Evolutionary conservation across 1,140 invertebrate species (phyloP).

Genomic region (Papilio aristodemus): DNA sequence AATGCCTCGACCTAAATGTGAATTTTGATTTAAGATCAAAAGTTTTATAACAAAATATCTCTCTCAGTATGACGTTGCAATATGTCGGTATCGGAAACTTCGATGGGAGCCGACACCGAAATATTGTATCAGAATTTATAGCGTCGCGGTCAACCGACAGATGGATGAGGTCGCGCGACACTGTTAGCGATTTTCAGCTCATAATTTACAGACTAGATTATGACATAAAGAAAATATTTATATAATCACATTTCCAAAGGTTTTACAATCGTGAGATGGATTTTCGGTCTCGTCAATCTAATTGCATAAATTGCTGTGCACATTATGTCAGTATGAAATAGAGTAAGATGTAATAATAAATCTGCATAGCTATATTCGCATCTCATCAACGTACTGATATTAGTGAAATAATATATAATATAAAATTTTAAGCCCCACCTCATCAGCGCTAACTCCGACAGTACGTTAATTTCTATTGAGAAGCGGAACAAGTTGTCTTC

Average conservation of each 20-base stretch:
- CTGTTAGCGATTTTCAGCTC: conserved; percentile 38
- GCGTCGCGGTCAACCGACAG: conserved; percentile 56
- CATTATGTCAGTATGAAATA: too few species aligned
- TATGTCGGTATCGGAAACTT: conserved; percentile 47
- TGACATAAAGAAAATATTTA: too few species aligned
- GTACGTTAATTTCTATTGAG: conserved; percentile 35
- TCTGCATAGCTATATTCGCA: too few species aligned
- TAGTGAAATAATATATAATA: too few species aligned
- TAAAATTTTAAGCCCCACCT: too few species aligned
- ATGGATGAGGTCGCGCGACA: conserved; percentile 36
- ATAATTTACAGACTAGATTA: neutral
- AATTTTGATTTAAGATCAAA: conserved; percentile 33
- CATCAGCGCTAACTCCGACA: conserved; percentile 39
- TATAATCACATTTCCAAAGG: too few species aligned
- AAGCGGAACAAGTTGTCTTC: conserved; percentile 58
- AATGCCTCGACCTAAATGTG: neutral
- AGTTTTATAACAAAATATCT: conserved; percentile 34
- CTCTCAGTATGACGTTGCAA: conserved; percentile 33
- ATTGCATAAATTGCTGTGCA: too few species aligned
- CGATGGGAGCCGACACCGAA: conserved; percentile 56
- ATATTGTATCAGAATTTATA: conserved; percentile 73
- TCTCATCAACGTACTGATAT: too few species aligned
- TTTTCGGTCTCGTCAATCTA: too few species aligned
- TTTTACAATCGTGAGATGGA: too few species aligned
- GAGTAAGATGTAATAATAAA: too few species aligned